These are phyloP conservation scores for Mionectes olivaceus DNA, from an alignment of 2,797 vertebrate genomes.

Conservation along the genomic window DNA sequence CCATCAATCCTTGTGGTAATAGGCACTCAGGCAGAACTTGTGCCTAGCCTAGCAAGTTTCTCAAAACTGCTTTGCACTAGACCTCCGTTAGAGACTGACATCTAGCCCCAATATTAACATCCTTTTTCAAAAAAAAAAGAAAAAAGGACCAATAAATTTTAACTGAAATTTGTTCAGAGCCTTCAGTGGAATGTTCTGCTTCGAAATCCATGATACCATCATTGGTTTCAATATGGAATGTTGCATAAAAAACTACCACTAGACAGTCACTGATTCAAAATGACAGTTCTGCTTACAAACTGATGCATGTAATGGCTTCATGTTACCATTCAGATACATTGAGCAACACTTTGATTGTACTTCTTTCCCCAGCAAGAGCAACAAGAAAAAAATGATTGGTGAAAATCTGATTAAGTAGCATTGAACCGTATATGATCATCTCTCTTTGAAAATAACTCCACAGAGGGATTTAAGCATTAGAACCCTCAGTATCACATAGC, in stretches of 20 bases:
- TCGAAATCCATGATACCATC: not conserved
- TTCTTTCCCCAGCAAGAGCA: not conserved
- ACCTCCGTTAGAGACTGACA: not conserved
- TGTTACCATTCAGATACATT: not conserved
- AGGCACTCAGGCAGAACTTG: constrained; percentile 39
- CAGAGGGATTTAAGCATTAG: not conserved
- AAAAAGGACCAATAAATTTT: not conserved
- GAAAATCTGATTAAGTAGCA: constrained; percentile 29
- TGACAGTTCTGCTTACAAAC: not conserved
- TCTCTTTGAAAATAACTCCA: constrained; percentile 5
- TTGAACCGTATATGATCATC: not conserved
- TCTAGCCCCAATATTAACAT: not conserved
- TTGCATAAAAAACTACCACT: not conserved
- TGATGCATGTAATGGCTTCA: not conserved
- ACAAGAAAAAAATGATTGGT: not conserved
- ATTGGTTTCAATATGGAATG: not conserved
- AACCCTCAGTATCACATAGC: not conserved
- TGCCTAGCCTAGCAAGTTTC: not conserved
- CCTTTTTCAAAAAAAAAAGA: not conserved
- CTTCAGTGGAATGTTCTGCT: not conserved
- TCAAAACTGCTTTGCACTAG: constrained; percentile 4
- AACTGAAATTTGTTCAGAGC: not conserved
- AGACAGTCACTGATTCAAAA: not conserved
- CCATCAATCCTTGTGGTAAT: constrained; percentile 55
- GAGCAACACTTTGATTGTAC: not conserved